Base-by-base conservation (phyloP, 2,797 vertebrate species). In the Chloroceryle amazona region DNA sequence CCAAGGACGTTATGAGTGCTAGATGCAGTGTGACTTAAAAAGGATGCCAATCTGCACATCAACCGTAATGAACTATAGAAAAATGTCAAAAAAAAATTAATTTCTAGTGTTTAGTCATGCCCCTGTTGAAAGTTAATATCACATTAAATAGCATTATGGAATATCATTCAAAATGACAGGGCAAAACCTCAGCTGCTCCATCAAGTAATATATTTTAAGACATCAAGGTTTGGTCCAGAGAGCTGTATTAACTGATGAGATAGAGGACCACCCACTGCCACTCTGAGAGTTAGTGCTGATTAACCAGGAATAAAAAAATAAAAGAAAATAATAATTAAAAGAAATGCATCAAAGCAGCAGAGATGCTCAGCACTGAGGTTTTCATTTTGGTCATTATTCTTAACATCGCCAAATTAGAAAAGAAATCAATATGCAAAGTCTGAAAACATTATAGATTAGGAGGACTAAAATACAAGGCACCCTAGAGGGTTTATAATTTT, bases 71-170 rank as follows among this genome's bases (percentile, higher is more conserved):
- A 93, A 93, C 54, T 74, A 81, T 61, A 86, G 73, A 95, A 20
- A 84, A 94, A 95, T 80, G 86, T 86, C 9, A 96, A 88, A 91
- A 90, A 89, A 86, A 83, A 47, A 2, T 75, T 85, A 28, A 78
- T 94, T 96, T 86, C 52, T 70, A 67, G 49, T 70, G 47, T 93
- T 96, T 92, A 95, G 85, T 88, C 93, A 92, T 63, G 60, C 74
- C 44, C 41, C 57, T 10, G 7, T 42, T 90, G 49, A 92, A 93
- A 95, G 55, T 90, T 93, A 95, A 63, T 67, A 94, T 42, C 57
- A 75, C 62, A 86, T 89, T 90, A 86, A 93, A 68, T 9, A 88
- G 41, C 23, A 63, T 63, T 81, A 89, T 5, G 12, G 82, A 76
- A 68, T 52, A 82, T 57, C 47, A 54, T 79, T 86, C 75, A 90